Evolutionary conservation across 2,797 vertebrate species (phyloP), one percentile per base, ranked within the genome.

Genomic region (Phylloscopus collybita): DNA sequence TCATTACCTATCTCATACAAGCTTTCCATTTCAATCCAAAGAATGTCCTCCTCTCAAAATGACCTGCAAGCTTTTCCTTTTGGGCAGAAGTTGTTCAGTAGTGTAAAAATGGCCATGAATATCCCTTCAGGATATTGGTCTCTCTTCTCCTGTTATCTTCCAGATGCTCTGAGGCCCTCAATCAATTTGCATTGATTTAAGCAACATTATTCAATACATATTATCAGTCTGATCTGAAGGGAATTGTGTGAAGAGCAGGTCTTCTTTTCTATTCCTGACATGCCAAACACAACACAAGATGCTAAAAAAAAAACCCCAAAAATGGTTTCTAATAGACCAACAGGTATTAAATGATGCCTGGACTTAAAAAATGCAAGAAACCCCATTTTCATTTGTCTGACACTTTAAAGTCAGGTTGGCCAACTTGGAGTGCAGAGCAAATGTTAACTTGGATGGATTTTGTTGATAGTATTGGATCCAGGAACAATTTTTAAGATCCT

Each of bases 141-240:
- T 89, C 75, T 92, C 79, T 85, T 91, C 53, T 74, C 36, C 67
- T 81, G 60, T 92, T 96, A 95, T 97, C 91, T 92, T 94, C 60
- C 86, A 93, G 95, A 92, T 88, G 67, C 87, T 93, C 94, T 73
- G 66, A 90, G 83, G 82, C 60, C 42, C 45, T 93, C 91, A 95
- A 95, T 95, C 94, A 96, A 96, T 97, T 95, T 93, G 80, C 71
- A 94, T 94, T 88, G 96, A 96, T 94, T 92, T 79, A 71, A 81
- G 80, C 67, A 94, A 93, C 91, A 91, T 82, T 82, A 90, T 93
- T 95, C 95, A 92, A 93, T 96, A 93, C 45, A 34, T 90, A 95
- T 93, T 94, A 96, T 93, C 96, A 93, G 71, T 61, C 38, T 85
- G 92, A 95, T 88, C 91, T 92, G 72, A 92, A 56, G 57, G 91